Base-by-base conservation (phyloP, 2,113 vertebrate genomes). In the Procavia capensis region DNA sequence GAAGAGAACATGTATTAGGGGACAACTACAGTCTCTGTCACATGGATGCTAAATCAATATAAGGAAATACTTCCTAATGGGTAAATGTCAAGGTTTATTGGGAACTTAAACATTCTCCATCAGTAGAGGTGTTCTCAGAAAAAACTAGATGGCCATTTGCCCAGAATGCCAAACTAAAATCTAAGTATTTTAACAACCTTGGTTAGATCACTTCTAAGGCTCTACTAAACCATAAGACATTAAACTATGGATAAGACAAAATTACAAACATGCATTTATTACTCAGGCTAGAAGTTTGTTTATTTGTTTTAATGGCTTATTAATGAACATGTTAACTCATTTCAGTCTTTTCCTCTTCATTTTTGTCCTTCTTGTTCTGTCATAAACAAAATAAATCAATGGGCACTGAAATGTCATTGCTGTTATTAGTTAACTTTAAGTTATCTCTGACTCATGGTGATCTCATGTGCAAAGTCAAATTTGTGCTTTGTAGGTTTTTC, bases 381-480 rank as follows among this genome's bases (percentile, higher is more conserved):
- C 75, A 39, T 72, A 50, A 93, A 83, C 91, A 96, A 47, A n/a
- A 66, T 4, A 57, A 57, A 57, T 85, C 36, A 85, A 19, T 72
- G 54, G 17, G 70, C 10, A 41, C 27, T 39, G 34, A 95, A 85
- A 82, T 3, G 57, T 22, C 19, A 5, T 59, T 59, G 57, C 19
- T 57, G 54, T 22, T 59, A 20, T 59, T 59, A 59, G 57, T 8
- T 59, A 20, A 3, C 19, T 59, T 59, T 59, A 59, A 59, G 57
- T 59, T 20, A 59, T 22, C 6, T 59, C 57, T 20, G 22, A 54
- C 50, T 54, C 50, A 54, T 14, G 50, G 50, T 3, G 50, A 54
- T 16, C 50, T 3, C 7, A 54, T 54, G 50, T 54, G 50, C 17
- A 54, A 14, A 54, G 50, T n/a, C 8, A 54, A 16, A 54, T 14